phyloP scores from a whole-genome alignment of 2,113 vertebrate species.

The Oxyura jamaicensis region DNA sequence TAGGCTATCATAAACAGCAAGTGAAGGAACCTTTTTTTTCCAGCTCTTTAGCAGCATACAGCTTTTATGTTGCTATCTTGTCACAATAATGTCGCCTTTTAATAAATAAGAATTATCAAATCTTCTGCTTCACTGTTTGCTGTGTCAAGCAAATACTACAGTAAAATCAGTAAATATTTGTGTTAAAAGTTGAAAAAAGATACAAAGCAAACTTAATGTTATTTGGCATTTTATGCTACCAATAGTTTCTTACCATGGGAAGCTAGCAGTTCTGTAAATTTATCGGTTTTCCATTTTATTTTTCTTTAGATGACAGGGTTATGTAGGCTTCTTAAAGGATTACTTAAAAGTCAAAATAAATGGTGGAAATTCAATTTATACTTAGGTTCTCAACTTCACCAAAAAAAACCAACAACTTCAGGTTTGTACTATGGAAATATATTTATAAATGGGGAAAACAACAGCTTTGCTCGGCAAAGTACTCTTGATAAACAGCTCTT shows the following conservation, averaged over 20 bases:
- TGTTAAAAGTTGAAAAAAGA: neutral
- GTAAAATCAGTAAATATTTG: neutral
- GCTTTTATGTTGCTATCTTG: neutral
- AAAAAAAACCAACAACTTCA: neutral
- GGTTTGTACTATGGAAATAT: neutral
- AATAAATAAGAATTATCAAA: neutral
- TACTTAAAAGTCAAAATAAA: neutral
- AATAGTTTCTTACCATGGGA: neutral
- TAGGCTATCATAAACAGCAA: neutral
- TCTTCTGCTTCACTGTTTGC: neutral
- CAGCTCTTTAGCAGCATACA: neutral
- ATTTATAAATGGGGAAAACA: neutral
- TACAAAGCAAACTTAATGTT: neutral
- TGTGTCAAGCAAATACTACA: neutral
- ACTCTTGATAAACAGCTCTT: neutral
- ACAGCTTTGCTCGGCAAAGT: neutral
- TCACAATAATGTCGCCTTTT: neutral
- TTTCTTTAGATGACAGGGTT: neutral
- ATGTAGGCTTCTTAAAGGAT: neutral
- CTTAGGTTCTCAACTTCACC: neutral
- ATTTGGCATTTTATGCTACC: neutral
- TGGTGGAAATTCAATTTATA: neutral
- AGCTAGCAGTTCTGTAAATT: neutral
- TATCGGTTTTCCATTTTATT: neutral
- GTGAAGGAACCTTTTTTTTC: neutral